phyloP scores from a whole-genome alignment of 2,888 invertebrate genomes.

The Tenthredo mesomela region DNA sequence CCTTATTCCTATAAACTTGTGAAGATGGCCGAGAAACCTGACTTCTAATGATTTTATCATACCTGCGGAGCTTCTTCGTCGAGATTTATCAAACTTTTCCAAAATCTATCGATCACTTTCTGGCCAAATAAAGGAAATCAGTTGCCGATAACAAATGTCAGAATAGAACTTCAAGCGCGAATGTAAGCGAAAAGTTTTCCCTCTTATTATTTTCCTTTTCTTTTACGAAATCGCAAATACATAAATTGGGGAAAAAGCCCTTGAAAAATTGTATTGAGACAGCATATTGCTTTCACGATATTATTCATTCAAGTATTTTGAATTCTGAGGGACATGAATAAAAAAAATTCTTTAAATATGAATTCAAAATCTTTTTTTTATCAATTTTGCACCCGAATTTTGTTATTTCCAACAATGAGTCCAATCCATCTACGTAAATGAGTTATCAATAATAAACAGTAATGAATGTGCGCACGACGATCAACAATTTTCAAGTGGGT shows the following conservation, averaged over 20 bases:
- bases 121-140: neutral
- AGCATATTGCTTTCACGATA: neutral
- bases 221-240: neutral
- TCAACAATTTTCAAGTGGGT: neutral
- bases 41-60: neutral
- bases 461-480: neutral
- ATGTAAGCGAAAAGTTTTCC: neutral
- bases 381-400: neutral
- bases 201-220: neutral
- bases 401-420: neutral
- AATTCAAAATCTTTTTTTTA: neutral
- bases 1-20: neutral
- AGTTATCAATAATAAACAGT: neutral
- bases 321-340: neutral
- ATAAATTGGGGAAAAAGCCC: neutral
- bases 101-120: neutral
- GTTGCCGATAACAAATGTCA: neutral
- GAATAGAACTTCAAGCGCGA: neutral
- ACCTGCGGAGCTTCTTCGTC: neutral
- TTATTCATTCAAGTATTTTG: neutral
- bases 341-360: neutral
- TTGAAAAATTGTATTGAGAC: neutral
- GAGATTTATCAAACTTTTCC: neutral
- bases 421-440: neutral
- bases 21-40: neutral